Conservation (phyloP, 2,113 vertebrate species). For the Raja brachyura region DNA sequence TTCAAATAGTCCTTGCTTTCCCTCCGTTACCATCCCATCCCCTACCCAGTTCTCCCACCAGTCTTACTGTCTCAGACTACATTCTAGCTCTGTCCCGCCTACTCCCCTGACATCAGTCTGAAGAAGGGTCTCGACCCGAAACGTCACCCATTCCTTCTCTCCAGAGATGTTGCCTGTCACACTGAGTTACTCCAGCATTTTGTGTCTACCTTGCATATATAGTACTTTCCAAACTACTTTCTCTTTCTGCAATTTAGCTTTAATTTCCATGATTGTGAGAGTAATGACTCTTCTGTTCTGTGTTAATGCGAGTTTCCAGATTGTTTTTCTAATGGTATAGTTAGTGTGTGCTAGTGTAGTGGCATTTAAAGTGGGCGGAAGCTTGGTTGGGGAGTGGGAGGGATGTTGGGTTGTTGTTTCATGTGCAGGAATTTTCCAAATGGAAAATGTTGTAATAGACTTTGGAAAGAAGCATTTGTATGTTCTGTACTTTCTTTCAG, state of each 20-base stretch:
- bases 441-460: background rate
- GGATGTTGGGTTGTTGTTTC: background rate
- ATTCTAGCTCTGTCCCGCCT: too few relatives aligned
- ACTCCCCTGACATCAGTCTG: too few relatives aligned
- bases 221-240: background rate
- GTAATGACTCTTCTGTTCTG: background rate
- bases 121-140: too few relatives aligned
- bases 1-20: too few relatives aligned
- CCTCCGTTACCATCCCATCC: too few relatives aligned
- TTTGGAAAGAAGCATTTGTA: constrained; percentile 47
- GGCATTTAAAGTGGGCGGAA: background rate
- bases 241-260: background rate
- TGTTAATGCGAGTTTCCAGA: background rate
- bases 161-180: too few relatives aligned
- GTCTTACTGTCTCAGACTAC: too few relatives aligned
- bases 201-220: too few relatives aligned
- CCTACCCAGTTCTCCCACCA: too few relatives aligned
- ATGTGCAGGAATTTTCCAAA: background rate
- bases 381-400: background rate
- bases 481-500: constrained; percentile 55
- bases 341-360: background rate
- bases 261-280: background rate
- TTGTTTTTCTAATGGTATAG: background rate
- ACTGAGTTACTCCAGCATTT: too few relatives aligned
- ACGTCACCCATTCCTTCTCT: too few relatives aligned